Percentiles rank a stretch among this genome's conserved stretches.
These are phyloP conservation scores for Mionectes macconnelli DNA, from an alignment of 2,113 vertebrate genomes.

Conservation along the genomic window DNA sequence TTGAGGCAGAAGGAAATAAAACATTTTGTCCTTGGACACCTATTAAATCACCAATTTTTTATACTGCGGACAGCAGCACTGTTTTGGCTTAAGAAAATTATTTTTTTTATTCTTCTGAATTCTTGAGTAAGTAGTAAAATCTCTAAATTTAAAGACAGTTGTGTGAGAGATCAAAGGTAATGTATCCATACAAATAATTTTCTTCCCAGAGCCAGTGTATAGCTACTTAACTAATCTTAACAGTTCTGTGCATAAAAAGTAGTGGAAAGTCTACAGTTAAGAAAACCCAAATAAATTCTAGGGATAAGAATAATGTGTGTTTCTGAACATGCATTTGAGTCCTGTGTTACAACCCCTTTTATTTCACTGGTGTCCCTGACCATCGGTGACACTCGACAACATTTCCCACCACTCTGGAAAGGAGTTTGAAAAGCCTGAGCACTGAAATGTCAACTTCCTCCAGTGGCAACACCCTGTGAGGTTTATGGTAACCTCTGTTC, in stretches of 20 bases:
- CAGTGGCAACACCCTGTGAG: neutral
- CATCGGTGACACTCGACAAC: accelerated
- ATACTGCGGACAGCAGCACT: neutral
- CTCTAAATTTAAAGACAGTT: neutral
- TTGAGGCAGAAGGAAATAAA: neutral
- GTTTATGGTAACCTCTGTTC: neutral
- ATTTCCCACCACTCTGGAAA: neutral
- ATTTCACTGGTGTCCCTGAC: neutral
- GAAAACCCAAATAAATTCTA: neutral
- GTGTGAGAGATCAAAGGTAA: neutral
- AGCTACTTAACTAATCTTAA: neutral
- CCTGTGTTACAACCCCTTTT: neutral
- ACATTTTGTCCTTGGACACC: neutral
- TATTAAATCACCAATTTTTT: neutral
- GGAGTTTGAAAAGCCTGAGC: neutral
- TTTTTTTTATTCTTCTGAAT: neutral
- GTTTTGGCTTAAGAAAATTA: neutral
- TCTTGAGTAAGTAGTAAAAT: neutral
- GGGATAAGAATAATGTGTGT: neutral
- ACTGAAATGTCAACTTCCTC: neutral
- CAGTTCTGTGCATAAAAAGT: neutral
- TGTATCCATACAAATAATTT: neutral
- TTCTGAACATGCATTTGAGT: neutral
- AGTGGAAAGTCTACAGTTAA: neutral
- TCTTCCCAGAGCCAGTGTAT: neutral